Percentiles rank a stretch among this genome's conserved stretches.
These are phyloP conservation scores for Myripristis murdjan DNA, from an alignment of 2,797 vertebrate species.

Conservation along the genomic window DNA sequence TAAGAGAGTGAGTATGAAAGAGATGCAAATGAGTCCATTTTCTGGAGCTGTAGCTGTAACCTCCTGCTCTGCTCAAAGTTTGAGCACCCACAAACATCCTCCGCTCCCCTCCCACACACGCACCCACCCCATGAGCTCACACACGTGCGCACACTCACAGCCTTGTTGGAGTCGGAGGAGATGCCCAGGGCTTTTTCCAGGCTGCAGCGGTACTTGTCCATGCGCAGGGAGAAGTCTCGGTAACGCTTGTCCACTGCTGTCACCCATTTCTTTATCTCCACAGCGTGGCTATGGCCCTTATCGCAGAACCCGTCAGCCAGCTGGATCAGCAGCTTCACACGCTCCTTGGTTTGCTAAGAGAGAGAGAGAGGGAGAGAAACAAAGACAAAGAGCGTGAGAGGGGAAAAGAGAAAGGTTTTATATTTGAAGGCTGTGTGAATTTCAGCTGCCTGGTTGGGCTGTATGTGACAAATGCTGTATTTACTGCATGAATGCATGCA, in stretches of 20 bases:
- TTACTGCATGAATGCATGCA: neutral
- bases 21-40: neutral
- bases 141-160: slow-evolving; percentile 84
- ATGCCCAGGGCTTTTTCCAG: slow-evolving; percentile 97
- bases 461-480: neutral
- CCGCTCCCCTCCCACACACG: neutral
- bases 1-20: slow-evolving; percentile 38
- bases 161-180: slow-evolving; percentile 97
- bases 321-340: slow-evolving; percentile 99
- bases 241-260: slow-evolving; percentile 98
- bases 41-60: neutral
- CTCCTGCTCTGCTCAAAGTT: neutral
- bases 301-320: slow-evolving; percentile 99
- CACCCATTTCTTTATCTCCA: slow-evolving; percentile 99
- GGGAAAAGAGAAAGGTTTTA: slow-evolving; percentile 60
- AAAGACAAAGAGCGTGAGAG: slow-evolving; percentile 58
- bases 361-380: slow-evolving; percentile 45
- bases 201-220: slow-evolving; percentile 98
- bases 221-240: slow-evolving; percentile 98
- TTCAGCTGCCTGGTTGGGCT: no score
- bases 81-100: neutral
- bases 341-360: slow-evolving; percentile 98
- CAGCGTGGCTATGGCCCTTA: slow-evolving; percentile 98
- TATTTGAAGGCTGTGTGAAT: no score
- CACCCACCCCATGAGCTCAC: neutral